Percentiles rank a stretch among this genome's conserved stretches.
Conservation (phyloP, 2,113 vertebrate genomes). For the Lates calcarifer region DNA sequence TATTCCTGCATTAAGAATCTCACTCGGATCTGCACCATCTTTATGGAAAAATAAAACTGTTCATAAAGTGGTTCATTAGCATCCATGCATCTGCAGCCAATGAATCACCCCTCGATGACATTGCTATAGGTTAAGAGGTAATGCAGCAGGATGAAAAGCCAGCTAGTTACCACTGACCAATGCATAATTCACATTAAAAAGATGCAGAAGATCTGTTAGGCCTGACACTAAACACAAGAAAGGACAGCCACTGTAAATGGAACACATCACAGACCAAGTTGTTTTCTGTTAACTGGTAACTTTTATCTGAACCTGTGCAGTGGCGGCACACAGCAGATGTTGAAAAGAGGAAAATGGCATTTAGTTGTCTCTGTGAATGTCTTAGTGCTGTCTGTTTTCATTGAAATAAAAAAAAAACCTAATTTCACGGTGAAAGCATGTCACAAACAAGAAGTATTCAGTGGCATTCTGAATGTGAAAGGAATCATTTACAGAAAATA, state of each 20-base stretch:
- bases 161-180: not conserved
- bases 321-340: not conserved
- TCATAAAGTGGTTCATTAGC: not conserved
- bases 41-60: not conserved
- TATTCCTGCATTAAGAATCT: not conserved
- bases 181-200: not conserved
- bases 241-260: not conserved
- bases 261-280: not conserved
- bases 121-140: not conserved
- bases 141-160: not conserved
- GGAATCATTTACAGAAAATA: not conserved
- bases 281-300: not conserved
- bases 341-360: conserved; percentile 22
- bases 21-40: not conserved
- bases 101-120: not conserved
- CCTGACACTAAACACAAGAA: not conserved
- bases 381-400: conserved; percentile 8
- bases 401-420: not conserved
- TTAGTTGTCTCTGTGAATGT: conserved; percentile 9
- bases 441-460: not conserved
- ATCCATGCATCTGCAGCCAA: not conserved
- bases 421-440: not conserved
- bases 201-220: not conserved
- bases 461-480: not conserved
- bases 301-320: not conserved